Evolutionary conservation across 2,113 vertebrate species (phyloP).

Genomic region (Syngnathoides biaculeatus): DNA sequence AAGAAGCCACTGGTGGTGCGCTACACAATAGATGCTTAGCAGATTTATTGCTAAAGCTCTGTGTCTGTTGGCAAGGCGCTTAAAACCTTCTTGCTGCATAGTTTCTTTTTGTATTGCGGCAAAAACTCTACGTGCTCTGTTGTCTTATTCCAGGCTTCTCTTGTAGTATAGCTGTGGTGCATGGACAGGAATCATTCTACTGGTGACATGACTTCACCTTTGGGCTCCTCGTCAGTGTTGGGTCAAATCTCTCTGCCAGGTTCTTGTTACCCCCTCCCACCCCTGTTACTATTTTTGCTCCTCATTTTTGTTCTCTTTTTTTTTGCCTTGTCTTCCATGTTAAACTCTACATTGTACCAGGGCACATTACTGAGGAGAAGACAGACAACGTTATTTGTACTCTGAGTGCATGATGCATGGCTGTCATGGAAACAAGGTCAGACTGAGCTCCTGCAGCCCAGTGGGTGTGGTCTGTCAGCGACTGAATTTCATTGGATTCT

Average conservation of each 20-base stretch:
- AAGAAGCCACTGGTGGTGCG: slow-evolving; percentile 52
- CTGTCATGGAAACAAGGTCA: slow-evolving; percentile 35
- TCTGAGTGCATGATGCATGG: slow-evolving; percentile 30
- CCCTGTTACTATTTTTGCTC: not conserved
- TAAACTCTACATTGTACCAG: not conserved
- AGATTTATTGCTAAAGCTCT: slow-evolving; percentile 57
- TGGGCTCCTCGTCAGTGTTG: slow-evolving; percentile 16
- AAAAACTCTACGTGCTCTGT: slow-evolving; percentile 28
- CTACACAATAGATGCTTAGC: slow-evolving; percentile 52
- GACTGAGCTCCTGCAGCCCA: slow-evolving; percentile 4
- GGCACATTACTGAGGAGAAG: not conserved
- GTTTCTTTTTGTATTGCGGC: slow-evolving; percentile 30
- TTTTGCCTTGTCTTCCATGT: not conserved
- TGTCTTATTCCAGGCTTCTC: slow-evolving; percentile 17
- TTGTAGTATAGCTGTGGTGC: slow-evolving; percentile 44
- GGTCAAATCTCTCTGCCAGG: slow-evolving; percentile 11
- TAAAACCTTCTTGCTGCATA: slow-evolving; percentile 50
- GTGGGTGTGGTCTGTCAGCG: slow-evolving; percentile 14
- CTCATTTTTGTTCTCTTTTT: not conserved
- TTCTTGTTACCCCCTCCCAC: not conserved
- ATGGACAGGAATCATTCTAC: slow-evolving; percentile 25
- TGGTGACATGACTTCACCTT: slow-evolving; percentile 55
- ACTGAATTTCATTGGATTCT: slow-evolving; percentile 40
- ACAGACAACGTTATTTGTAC: slow-evolving; percentile 18
- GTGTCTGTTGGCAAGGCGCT: slow-evolving; percentile 63